A percentile compares a stretch with the other conserved stretches of the same genome.
Conservation (phyloP, 2,797 vertebrate genomes). For the Channallabes apus region DNA sequence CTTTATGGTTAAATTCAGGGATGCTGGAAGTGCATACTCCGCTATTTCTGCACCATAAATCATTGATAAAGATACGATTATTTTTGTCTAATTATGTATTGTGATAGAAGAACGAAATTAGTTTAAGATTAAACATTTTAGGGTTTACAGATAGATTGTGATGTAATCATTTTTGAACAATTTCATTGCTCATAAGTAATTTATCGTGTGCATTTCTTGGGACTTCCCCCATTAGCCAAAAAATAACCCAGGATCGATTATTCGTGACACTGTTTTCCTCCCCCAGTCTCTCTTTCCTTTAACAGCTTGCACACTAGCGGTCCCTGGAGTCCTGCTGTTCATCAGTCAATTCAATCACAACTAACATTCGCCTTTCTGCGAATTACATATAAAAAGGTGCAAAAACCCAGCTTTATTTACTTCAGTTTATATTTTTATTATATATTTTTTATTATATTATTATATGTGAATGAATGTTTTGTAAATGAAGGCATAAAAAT, state of each 20-base stretch:
- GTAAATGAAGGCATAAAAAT: no score
- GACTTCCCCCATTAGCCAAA: background rate
- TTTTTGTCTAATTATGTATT: background rate
- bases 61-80: background rate
- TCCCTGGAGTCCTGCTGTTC: slow-evolving; percentile 3
- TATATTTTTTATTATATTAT: no score
- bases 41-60: slow-evolving; percentile 21
- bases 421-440: no score
- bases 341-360: background rate
- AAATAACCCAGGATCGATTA: background rate
- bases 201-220: background rate
- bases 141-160: background rate
- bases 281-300: slow-evolving; percentile 11
- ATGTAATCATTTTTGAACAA: background rate
- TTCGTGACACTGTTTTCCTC: slow-evolving; percentile 11
- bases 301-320: background rate
- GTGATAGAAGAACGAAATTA: background rate
- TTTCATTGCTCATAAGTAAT: background rate
- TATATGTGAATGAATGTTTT: no score
- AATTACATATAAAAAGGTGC: background rate
- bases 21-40: slow-evolving; percentile 18
- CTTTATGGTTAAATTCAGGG: slow-evolving; percentile 41
- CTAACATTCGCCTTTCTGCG: background rate
- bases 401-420: no score
- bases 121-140: background rate